These are phyloP conservation scores for Perca fluviatilis DNA, from an alignment of 2,113 vertebrate genomes.

Conservation along the genomic window DNA sequence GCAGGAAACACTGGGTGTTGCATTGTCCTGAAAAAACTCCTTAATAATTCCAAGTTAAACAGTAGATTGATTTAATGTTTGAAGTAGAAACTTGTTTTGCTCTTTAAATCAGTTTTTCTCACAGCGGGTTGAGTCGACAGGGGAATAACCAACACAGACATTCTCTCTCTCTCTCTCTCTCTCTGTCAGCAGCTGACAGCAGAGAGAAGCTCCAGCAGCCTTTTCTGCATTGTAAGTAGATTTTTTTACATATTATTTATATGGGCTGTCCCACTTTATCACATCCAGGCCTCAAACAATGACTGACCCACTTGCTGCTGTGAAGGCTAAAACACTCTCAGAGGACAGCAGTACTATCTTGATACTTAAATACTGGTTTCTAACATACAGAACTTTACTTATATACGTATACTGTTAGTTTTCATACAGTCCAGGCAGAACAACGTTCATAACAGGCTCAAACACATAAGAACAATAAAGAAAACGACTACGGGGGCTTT, in stretches of 20 bases:
- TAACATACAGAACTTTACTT: too few relatives aligned
- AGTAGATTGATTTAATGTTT: not conserved
- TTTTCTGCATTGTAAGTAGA: slow-evolving; percentile 48
- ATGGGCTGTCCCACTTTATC: slow-evolving; percentile 44
- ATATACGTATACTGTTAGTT: too few relatives aligned
- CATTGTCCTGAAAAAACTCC: not conserved
- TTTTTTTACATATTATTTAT: slow-evolving; percentile 46
- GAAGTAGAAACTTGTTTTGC: not conserved
- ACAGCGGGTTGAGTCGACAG: not conserved
- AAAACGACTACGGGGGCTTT: too few relatives aligned
- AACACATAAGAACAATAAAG: too few relatives aligned
- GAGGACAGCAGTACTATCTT: not conserved
- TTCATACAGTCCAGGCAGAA: too few relatives aligned
- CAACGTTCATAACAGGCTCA: too few relatives aligned
- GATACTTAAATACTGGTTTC: not conserved
- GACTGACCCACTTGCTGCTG: slow-evolving; percentile 44
- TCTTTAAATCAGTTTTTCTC: slow-evolving; percentile 6
- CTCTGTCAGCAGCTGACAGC: slow-evolving; percentile 31
- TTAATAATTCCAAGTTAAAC: not conserved
- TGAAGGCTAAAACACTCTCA: not conserved
- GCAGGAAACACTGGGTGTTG: not conserved
- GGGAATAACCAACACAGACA: slow-evolving; percentile 22
- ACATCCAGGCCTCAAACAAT: slow-evolving; percentile 10
- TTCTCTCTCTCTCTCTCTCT: not conserved
- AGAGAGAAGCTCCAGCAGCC: slow-evolving; percentile 6